Percentiles rank a stretch among this genome's conserved stretches.
These are phyloP conservation scores for Xenops minutus DNA, from an alignment of 2,797 vertebrate genomes.

Conservation along the genomic window DNA sequence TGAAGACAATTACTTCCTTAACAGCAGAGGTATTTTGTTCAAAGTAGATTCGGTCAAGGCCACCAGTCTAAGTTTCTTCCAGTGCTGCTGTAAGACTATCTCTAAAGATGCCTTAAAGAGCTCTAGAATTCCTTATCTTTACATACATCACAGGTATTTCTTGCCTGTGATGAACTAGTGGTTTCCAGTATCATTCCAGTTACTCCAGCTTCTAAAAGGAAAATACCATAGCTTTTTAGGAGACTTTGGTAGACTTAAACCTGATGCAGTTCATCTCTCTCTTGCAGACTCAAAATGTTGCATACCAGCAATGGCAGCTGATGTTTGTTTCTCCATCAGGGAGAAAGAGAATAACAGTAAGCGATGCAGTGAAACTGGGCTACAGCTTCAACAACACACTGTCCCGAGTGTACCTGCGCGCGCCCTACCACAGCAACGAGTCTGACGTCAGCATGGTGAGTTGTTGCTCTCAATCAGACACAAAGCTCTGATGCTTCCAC, in stretches of 20 bases:
- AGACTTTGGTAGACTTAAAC: neutral
- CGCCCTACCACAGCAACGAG: constrained; percentile 69
- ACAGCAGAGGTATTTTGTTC: neutral
- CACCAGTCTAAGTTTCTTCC: neutral
- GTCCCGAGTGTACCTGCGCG: constrained; percentile 69
- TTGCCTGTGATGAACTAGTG: neutral
- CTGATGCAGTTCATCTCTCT: neutral
- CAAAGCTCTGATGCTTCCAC: neutral
- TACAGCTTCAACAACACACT: constrained; percentile 70
- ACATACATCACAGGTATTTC: neutral
- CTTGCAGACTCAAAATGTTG: constrained; percentile 58
- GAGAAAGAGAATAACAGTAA: constrained; percentile 56
- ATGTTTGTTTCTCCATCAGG: constrained; percentile 67
- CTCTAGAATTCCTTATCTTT: neutral
- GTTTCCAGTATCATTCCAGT: neutral
- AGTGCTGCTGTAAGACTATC: neutral
- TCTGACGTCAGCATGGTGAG: constrained; percentile 63
- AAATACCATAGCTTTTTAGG: neutral
- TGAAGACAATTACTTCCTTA: neutral
- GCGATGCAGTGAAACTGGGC: constrained; percentile 69
- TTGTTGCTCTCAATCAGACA: neutral
- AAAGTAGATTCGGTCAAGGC: neutral
- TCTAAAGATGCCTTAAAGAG: neutral
- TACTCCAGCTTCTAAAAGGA: neutral
- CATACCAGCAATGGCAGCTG: constrained; percentile 62